A percentile compares a stretch with the other conserved stretches of the same genome.
phyloP scores from a whole-genome alignment of 1,140 invertebrate genomes.

The Sitobion miscanthi region DNA sequence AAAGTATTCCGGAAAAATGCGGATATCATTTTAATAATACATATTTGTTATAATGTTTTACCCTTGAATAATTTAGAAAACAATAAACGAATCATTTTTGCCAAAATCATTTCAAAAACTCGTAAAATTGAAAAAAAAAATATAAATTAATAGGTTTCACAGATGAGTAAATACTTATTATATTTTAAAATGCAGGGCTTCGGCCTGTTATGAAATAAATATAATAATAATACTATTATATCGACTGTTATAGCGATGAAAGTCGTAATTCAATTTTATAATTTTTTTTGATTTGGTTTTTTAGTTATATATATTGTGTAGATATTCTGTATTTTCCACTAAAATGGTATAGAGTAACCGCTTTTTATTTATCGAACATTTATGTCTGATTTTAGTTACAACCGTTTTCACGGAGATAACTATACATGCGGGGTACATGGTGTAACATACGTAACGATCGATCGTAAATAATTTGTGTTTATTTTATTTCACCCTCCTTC shows the following conservation, averaged over 20 bases:
- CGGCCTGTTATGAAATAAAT: too few relatives aligned
- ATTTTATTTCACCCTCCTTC: not conserved
- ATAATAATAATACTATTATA: not conserved
- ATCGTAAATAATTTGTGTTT: too few relatives aligned
- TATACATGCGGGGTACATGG: too few relatives aligned
- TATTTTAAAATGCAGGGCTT: too few relatives aligned
- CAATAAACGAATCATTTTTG: too few relatives aligned
- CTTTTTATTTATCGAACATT: not conserved
- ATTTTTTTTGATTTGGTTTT: not conserved
- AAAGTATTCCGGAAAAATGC: not conserved
- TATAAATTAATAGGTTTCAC: too few relatives aligned
- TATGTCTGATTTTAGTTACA: not conserved
- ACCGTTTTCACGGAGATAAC: not conserved
- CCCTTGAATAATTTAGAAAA: too few relatives aligned
- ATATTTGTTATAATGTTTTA: not conserved
- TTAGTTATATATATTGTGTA: not conserved
- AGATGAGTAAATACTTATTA: too few relatives aligned
- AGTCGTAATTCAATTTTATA: not conserved
- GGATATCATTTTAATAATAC: not conserved
- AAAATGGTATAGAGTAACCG: not conserved
- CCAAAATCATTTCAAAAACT: too few relatives aligned
- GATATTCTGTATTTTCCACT: not conserved
- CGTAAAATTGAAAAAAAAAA: too few relatives aligned
- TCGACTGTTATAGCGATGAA: not conserved
- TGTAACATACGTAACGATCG: too few relatives aligned